Conservation (phyloP, 2,888 invertebrate genomes). For the Orthosia incerta region DNA sequence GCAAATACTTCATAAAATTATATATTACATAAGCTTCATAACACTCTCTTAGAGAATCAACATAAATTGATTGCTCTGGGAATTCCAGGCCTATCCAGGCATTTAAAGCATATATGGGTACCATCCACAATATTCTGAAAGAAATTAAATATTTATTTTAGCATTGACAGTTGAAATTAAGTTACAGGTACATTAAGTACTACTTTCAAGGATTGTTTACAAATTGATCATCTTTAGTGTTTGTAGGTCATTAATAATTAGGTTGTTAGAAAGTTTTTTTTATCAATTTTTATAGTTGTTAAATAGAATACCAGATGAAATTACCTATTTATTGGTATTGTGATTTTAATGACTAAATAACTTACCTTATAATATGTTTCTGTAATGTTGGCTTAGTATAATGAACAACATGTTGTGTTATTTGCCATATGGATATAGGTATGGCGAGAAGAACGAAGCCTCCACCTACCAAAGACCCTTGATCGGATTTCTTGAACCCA, state of each 20-base stretch:
- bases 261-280: neutral
- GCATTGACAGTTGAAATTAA: neutral
- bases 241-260: constrained; percentile 9
- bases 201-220: constrained; percentile 4
- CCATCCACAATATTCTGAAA: constrained; percentile 98
- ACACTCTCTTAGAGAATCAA: constrained; percentile 98
- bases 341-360: constrained; percentile 10
- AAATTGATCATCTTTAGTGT: neutral
- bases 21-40: constrained; percentile 99
- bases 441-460: constrained; percentile 97
- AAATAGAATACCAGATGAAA: neutral
- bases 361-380: constrained; percentile 97
- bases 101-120: constrained; percentile 98
- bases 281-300: neutral
- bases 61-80: constrained; percentile 96
- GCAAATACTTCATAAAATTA: constrained; percentile 98
- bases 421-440: constrained; percentile 98
- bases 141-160: constrained; percentile 9
- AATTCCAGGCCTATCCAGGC: constrained; percentile 97
- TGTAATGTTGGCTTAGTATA: constrained; percentile 98
- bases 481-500: constrained; percentile 95
- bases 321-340: neutral
- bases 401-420: constrained; percentile 97
- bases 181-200: neutral
- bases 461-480: constrained; percentile 96